These are phyloP conservation scores for Toxotes chatareus DNA, from an alignment of 2,113 vertebrate species.

Conservation along the genomic window DNA sequence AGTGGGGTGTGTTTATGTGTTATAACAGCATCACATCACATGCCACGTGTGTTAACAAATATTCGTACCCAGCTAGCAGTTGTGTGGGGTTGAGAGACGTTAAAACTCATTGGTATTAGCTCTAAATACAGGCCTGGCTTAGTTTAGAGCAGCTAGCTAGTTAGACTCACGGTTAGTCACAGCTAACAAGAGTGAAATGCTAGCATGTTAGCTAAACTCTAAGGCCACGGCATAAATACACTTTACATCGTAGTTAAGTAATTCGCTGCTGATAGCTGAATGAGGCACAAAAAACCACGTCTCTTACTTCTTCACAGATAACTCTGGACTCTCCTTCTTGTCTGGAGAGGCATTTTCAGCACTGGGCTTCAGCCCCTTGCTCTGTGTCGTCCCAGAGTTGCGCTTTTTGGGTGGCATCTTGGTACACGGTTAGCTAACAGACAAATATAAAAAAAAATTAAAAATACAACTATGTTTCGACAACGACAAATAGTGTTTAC, in stretches of 20 bases:
- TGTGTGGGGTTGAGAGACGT: fast-evolving
- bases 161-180: neutral
- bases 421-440: neutral
- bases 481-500: neutral
- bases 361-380: constrained; percentile 71
- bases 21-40: neutral
- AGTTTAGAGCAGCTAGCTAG: constrained; percentile 3
- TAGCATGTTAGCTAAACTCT: neutral
- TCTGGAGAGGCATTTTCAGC: constrained; percentile 65
- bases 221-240: too few species aligned
- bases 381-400: constrained; percentile 64
- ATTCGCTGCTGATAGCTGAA: fast-evolving
- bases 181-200: neutral
- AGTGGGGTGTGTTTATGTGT: neutral
- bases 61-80: neutral
- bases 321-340: constrained; percentile 72
- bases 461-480: neutral
- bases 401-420: constrained; percentile 85
- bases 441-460: neutral
- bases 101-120: neutral
- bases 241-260: neutral
- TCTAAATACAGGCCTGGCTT: constrained; percentile 9
- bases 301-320: constrained; percentile 80
- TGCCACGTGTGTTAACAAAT: neutral
- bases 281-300: neutral